These are phyloP conservation scores for Eupeodes corollae DNA, from an alignment of 1,140 invertebrate species.

Conservation along the genomic window DNA sequence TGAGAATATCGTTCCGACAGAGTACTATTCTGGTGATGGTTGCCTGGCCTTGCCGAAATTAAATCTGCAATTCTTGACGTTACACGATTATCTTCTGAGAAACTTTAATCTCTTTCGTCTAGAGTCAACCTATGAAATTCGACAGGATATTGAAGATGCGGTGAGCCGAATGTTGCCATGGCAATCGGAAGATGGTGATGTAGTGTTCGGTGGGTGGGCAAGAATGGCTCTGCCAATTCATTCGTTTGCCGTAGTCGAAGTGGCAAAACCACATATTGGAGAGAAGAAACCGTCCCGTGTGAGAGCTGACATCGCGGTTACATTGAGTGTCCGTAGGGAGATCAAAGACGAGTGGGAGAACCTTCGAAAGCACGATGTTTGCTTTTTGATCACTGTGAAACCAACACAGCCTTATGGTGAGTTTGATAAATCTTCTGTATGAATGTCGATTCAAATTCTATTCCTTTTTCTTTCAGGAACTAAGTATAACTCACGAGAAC, in stretches of 20 bases:
- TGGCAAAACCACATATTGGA: constrained; percentile 78
- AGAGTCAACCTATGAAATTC: constrained; percentile 98
- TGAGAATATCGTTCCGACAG: constrained; percentile 95
- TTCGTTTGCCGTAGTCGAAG: constrained; percentile 90
- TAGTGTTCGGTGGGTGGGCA: constrained; percentile 94
- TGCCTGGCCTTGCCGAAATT: constrained; percentile 93
- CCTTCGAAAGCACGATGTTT: constrained; percentile 93
- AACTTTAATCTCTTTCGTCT: constrained; percentile 97
- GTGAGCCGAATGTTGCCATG: constrained; percentile 89
- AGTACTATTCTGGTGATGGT: constrained; percentile 92
- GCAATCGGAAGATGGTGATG: constrained; percentile 74
- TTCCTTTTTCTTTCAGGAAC: constrained; percentile 41
- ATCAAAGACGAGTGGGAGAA: constrained; percentile 97
- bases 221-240: constrained; percentile 94
- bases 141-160: constrained; percentile 96
- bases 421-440: constrained; percentile 30
- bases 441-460: not conserved
- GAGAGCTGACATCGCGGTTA: constrained; percentile 86
- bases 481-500: constrained; percentile 66
- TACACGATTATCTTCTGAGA: constrained; percentile 94
- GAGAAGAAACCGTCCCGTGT: constrained; percentile 92
- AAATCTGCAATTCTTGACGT: constrained; percentile 94
- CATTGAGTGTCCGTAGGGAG: constrained; percentile 76
- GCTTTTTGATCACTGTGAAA: constrained; percentile 86
- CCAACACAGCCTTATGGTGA: constrained; percentile 63